Conservation (phyloP, 2,113 vertebrate genomes). For the Microtus pennsylvanicus region DNA sequence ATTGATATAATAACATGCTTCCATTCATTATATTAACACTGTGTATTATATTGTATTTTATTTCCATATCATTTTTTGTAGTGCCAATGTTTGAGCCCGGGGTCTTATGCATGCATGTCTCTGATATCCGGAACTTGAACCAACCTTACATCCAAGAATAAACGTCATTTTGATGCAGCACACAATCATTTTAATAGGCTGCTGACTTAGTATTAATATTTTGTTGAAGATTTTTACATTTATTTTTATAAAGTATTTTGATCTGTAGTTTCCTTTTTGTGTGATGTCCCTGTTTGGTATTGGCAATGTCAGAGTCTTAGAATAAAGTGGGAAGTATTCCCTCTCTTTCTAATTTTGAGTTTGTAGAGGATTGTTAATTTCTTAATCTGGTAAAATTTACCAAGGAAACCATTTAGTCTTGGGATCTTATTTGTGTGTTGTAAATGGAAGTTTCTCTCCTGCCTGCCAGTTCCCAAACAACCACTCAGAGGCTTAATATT, state of each 20-base stretch:
- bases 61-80: not conserved
- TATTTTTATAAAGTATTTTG: slow-evolving; percentile 19
- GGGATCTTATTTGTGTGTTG: not conserved
- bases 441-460: not conserved
- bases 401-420: not conserved
- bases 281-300: not conserved
- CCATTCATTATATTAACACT: slow-evolving; percentile 3
- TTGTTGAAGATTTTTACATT: not conserved
- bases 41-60: not conserved
- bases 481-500: too few relatives aligned
- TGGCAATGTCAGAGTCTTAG: not conserved
- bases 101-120: not conserved
- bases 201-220: not conserved
- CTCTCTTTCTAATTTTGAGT: not conserved
- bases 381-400: not conserved
- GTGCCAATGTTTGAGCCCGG: not conserved
- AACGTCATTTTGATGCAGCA: not conserved
- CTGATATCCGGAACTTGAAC: not conserved
- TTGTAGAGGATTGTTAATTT: slow-evolving; percentile 15
- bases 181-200: not conserved
- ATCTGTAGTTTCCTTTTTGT: not conserved
- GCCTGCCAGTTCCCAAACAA: too few relatives aligned
- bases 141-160: not conserved
- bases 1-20: not conserved
- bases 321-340: not conserved